A percentile compares a stretch with the other conserved stretches of the same genome.
phyloP scores from a whole-genome alignment of 2,888 invertebrate genomes.

The Napeogenes inachia region DNA sequence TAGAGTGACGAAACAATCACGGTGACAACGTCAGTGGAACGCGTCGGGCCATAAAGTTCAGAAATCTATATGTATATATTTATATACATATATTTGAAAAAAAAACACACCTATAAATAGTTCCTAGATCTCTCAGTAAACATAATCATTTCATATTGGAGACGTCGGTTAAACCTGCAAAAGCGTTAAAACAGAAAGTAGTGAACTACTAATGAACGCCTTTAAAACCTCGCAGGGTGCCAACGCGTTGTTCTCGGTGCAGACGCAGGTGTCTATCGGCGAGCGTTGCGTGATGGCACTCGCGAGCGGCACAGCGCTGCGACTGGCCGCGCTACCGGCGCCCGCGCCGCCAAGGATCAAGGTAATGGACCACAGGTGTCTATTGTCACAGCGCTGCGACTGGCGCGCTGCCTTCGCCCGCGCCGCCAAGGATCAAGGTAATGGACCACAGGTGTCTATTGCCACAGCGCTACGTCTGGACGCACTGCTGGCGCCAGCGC shows the following conservation, averaged over 20 bases:
- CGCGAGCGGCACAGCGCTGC: constrained; percentile 92
- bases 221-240: constrained; percentile 80
- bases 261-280: constrained; percentile 88
- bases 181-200: too few species aligned
- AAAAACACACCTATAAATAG: too few species aligned
- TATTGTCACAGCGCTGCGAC: constrained; percentile 82
- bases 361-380: constrained; percentile 37
- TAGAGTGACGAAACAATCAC: too few species aligned
- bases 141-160: neutral
- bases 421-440: constrained; percentile 63
- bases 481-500: constrained; percentile 82
- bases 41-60: too few species aligned
- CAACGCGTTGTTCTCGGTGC: constrained; percentile 94
- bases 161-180: too few species aligned
- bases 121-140: too few species aligned
- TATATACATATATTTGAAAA: too few species aligned
- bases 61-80: too few species aligned
- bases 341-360: constrained; percentile 62
- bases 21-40: too few species aligned
- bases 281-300: constrained; percentile 92
- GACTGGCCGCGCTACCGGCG: constrained; percentile 85
- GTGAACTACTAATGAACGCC: too few species aligned
- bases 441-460: neutral
- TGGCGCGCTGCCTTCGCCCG: constrained; percentile 85
- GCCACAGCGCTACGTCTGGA: too few species aligned